Evolutionary conservation across 2,888 invertebrate species (phyloP).

Genomic region (Petrolisthes manimaculis): DNA sequence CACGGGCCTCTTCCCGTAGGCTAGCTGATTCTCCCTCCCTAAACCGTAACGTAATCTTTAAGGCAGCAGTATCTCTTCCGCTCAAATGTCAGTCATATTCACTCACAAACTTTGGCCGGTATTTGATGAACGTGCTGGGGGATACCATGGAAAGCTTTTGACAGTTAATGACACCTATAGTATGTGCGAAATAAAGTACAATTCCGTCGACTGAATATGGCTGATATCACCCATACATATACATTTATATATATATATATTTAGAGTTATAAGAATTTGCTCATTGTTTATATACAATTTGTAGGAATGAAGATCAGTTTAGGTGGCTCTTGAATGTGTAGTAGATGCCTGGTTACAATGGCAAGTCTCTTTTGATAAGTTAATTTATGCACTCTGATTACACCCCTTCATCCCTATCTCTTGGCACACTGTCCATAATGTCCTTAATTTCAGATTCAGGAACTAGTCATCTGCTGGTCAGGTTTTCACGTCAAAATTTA

Average conservation of each 20-base stretch:
- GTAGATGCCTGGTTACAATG: conserved; percentile 23
- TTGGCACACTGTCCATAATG: not conserved
- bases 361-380: not conserved
- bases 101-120: conserved; percentile 31
- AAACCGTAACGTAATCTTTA: conserved; percentile 47
- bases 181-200: conserved; percentile 22
- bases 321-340: conserved; percentile 25
- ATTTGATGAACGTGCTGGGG: not conserved
- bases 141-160: not conserved
- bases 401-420: not conserved
- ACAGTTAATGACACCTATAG: not conserved
- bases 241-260: conserved; percentile 46
- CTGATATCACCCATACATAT: conserved; percentile 36
- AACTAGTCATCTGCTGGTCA: conserved; percentile 53
- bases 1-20: conserved; percentile 36
- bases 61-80: conserved; percentile 60
- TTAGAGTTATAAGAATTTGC: conserved; percentile 52
- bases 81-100: conserved; percentile 58
- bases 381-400: conserved; percentile 6
- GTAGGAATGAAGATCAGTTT: conserved; percentile 39
- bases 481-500: conserved; percentile 41
- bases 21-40: conserved; percentile 54
- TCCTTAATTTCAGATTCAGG: conserved; percentile 32
- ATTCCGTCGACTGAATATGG: conserved; percentile 32
- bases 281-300: conserved; percentile 56